A percentile compares a stretch with the other conserved stretches of the same genome.
Evolutionary conservation across 2,797 vertebrate species (phyloP).

Genomic region (Hylomyscus alleni): DNA sequence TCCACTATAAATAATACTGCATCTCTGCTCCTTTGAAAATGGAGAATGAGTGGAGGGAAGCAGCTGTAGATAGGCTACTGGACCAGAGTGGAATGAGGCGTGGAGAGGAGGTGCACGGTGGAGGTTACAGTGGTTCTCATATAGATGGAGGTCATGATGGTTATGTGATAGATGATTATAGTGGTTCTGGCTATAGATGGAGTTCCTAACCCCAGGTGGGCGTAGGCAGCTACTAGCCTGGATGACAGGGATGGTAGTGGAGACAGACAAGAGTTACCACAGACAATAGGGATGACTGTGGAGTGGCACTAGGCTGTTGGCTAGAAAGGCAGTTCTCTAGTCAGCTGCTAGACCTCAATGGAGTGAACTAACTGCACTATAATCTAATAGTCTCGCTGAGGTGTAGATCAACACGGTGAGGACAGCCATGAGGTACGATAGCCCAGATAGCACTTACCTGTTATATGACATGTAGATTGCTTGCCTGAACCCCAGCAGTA

Average conservation of each 20-base stretch:
- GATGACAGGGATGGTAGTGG: neutral
- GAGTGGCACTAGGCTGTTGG: neutral
- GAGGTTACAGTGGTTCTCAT: neutral
- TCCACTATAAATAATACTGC: neutral
- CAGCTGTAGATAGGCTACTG: neutral
- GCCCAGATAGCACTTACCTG: neutral
- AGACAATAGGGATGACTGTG: neutral
- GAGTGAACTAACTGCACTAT: neutral
- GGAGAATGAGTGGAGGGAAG: neutral
- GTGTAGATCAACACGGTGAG: neutral
- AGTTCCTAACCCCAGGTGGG: neutral
- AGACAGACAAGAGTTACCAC: neutral
- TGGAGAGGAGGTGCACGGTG: neutral
- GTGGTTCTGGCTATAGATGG: neutral
- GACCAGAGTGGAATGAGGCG: neutral
- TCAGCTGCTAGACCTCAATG: neutral
- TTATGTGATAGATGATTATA: neutral
- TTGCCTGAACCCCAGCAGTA: neutral
- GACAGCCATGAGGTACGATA: neutral
- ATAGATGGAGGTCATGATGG: too few species aligned
- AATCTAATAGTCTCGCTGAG: neutral
- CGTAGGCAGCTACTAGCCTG: neutral
- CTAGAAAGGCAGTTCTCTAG: neutral
- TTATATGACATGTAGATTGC: neutral
- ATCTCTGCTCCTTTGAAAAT: conserved; percentile 13